Percentiles rank a stretch among this genome's conserved stretches.
These are phyloP conservation scores for Calycopis cecrops DNA, from an alignment of 1,140 invertebrate species.

Conservation along the genomic window DNA sequence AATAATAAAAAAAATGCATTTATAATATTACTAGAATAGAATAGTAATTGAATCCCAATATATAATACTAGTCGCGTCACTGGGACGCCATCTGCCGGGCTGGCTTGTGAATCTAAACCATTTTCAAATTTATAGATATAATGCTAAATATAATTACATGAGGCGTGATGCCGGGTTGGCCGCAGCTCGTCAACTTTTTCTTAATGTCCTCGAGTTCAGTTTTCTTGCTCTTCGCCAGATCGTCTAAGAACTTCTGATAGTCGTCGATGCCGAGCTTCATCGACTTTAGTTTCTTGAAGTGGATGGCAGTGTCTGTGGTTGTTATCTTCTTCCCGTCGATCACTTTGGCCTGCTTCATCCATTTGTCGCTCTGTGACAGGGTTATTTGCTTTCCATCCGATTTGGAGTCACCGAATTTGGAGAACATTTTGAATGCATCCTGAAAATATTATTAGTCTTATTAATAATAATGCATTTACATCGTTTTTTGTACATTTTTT, in stretches of 20 bases:
- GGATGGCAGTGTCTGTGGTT: conserved; percentile 91
- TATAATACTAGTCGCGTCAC: too few relatives aligned
- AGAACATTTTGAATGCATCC: conserved; percentile 81
- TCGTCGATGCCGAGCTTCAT: conserved; percentile 83
- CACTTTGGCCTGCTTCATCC: conserved; percentile 95
- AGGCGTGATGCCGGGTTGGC: conserved; percentile 79
- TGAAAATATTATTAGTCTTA: conserved; percentile 31
- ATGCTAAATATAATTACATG: conserved; percentile 46
- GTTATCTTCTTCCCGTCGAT: conserved; percentile 92
- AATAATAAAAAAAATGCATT: too few relatives aligned
- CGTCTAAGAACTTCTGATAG: conserved; percentile 88
- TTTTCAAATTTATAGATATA: too few relatives aligned
- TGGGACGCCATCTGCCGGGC: too few relatives aligned
- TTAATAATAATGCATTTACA: too few relatives aligned
- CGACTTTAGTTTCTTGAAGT: conserved; percentile 91
- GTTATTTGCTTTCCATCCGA: conserved; percentile 91
- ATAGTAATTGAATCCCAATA: too few relatives aligned
- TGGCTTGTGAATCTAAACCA: too few relatives aligned
- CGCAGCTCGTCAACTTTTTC: conserved; percentile 85
- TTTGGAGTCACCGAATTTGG: conserved; percentile 92
- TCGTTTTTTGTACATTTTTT: too few relatives aligned
- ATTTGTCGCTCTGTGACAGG: conserved; percentile 93
- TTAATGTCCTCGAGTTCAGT: conserved; percentile 84
- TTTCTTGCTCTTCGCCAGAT: conserved; percentile 87
- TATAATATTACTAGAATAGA: too few relatives aligned